phyloP scores from a whole-genome alignment of 1,140 invertebrate species.

The Dinothrombium tinctorium region DNA sequence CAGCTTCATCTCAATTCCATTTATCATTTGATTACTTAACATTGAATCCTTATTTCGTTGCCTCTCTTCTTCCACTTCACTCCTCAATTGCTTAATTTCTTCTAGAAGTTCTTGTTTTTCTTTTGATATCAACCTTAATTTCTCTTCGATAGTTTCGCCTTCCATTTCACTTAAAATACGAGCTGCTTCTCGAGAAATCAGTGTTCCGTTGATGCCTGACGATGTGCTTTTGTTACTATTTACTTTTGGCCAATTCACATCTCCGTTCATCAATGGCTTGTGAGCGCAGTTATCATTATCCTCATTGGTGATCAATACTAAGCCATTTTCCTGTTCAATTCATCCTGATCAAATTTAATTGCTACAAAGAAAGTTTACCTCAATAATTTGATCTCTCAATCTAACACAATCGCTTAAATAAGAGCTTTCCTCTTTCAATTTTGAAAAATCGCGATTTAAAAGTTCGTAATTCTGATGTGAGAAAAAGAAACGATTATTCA shows the following conservation, averaged over 20 bases:
- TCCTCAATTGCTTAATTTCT: conserved; percentile 6
- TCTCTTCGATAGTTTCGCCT: conserved; percentile 3
- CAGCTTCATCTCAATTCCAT: conserved; percentile 13
- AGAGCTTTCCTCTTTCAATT: conserved; percentile 47
- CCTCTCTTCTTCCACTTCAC: conserved; percentile 15
- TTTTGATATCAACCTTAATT: conserved; percentile 1
- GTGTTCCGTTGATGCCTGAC: no score
- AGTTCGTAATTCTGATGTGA: conserved; percentile 50
- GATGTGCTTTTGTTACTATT: no score
- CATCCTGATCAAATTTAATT: no score
- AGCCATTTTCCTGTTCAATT: no score
- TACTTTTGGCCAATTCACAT: no score
- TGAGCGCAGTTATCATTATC: no score
- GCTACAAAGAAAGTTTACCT: conserved; percentile 29
- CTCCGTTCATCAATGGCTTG: no score
- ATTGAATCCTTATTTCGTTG: conserved; percentile 7
- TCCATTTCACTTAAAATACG: conserved; percentile 4
- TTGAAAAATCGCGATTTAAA: conserved; percentile 49
- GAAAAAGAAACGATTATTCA: no score
- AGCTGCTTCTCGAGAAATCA: background rate
- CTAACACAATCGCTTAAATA: conserved; percentile 39
- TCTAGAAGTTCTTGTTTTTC: background rate
- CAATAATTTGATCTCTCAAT: conserved; percentile 53
- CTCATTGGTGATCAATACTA: no score
- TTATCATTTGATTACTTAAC: no score